Base-by-base conservation (phyloP, 2,888 invertebrate genomes). In the Tenthredo notha region DNA sequence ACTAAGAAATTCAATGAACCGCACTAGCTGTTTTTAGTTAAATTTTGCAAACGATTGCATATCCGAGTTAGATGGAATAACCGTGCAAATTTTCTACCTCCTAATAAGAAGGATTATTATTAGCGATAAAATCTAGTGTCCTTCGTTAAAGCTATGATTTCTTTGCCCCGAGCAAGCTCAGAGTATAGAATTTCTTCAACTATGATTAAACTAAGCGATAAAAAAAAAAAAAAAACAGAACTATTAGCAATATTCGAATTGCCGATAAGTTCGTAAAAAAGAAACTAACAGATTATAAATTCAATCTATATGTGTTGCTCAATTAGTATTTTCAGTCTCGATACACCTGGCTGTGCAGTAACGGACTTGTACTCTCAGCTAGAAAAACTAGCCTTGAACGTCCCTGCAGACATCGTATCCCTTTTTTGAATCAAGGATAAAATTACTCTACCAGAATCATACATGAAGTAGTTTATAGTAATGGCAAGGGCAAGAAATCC, bases 391-490 rank as follows among this genome's bases (percentile, higher is more conserved):
- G 21, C 43, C 43, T 72, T 72, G 43, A 72, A 72, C 40, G 43
- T 40, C 37, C 54, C n/a, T 74, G 10, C 72, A 72, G 72, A 43
- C 21, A 43, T 74, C 2, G 72, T 10, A 25, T 43, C 43, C 72
- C 72, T 74, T 74, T 29, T 54, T 25, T 40, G 43, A 43, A 74
- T 43, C 72, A 43, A 74, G 72, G 72, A 43, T 43, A 43, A 43
- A 74, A 12, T 74, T 74, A 74, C 43, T 74, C 72, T 74, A 74
- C 43, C 72, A 74, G 21, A 74, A 37, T 74, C 43, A 40, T 43
- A 25, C 21, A 40, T 74, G 72, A 43, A 74, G 72, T 43, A 43
- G 72, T 43, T 18, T 74, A 43, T 21, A 74, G 72, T 12, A 74
- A 25, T 40, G 21, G 72, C 72, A 43, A 74, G 43, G 12, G 43